phyloP scores from a whole-genome alignment of 2,113 vertebrate genomes.

The Charina bottae region DNA sequence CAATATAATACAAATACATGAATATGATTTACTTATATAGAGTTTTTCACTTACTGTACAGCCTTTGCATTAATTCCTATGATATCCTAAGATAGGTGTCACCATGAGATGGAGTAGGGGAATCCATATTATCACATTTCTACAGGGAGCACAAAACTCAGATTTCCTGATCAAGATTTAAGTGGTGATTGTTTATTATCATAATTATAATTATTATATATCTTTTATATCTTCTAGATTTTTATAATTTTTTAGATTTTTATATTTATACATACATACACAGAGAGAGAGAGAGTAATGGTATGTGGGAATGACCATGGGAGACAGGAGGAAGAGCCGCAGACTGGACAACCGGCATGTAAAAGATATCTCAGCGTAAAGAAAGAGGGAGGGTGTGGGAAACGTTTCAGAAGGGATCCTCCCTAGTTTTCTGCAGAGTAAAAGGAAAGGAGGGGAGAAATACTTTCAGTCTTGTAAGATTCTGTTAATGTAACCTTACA shows the following conservation, averaged over 20 bases:
- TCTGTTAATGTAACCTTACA: neutral
- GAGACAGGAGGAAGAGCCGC: neutral
- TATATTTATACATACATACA: too few species aligned
- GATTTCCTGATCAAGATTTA: neutral
- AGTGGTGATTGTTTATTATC: neutral
- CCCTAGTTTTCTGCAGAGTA: neutral
- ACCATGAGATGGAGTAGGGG: neutral
- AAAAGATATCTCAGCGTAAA: neutral
- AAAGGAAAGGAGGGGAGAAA: neutral
- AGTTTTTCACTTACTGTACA: neutral
- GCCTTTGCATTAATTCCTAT: neutral
- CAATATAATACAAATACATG: slow-evolving; percentile 26
- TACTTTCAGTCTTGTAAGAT: neutral
- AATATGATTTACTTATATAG: neutral
- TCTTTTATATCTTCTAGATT: neutral
- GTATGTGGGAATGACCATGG: neutral
- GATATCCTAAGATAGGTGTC: neutral
- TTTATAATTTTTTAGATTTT: too few species aligned
- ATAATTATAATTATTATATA: neutral
- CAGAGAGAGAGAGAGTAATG: too few species aligned
- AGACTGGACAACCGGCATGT: neutral
- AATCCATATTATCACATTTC: neutral
- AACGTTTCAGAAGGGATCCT: neutral
- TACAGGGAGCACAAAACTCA: neutral
- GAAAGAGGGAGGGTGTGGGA: neutral